Conservation (phyloP, 2,797 vertebrate genomes). For the Acanthopagrus latus region DNA sequence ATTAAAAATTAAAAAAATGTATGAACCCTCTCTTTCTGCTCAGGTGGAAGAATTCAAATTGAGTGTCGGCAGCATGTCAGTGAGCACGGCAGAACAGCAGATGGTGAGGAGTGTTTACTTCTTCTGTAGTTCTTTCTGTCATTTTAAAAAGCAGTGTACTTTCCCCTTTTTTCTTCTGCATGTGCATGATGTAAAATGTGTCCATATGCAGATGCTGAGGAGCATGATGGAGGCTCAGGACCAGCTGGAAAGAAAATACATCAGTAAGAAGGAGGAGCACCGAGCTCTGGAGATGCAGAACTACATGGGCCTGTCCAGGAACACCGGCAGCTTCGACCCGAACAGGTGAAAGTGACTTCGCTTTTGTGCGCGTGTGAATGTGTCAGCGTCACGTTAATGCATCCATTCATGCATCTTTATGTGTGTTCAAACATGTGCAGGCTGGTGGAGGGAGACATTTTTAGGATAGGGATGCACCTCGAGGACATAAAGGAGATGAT, state of each 20-base stretch:
- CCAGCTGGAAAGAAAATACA: slow-evolving; percentile 89
- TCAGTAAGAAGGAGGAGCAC: slow-evolving; percentile 89
- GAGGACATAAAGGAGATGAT: slow-evolving; percentile 90
- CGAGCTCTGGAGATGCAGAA: slow-evolving; percentile 87
- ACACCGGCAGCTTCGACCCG: slow-evolving; percentile 87
- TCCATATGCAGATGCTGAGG: slow-evolving; percentile 84
- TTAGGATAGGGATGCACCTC: slow-evolving; percentile 89
- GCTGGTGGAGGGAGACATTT: slow-evolving; percentile 91
- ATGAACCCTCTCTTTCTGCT: slow-evolving; percentile 54
- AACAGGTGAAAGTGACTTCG: slow-evolving; percentile 73
- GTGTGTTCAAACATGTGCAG: slow-evolving; percentile 71
- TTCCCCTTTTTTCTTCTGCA: not conserved
- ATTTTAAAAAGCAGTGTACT: not conserved
- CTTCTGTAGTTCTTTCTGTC: not conserved
- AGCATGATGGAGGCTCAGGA: slow-evolving; percentile 89
- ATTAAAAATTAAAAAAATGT: not conserved
- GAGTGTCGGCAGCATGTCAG: slow-evolving; percentile 73
- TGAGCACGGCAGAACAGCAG: slow-evolving; percentile 82
- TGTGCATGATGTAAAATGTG: not conserved
- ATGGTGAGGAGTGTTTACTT: slow-evolving; percentile 81
- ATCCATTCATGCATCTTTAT: slow-evolving; percentile 1
- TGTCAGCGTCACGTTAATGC: not conserved
- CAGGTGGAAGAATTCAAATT: slow-evolving; percentile 91
- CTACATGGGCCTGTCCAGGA: slow-evolving; percentile 81
- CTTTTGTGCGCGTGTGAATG: not conserved